Conservation (phyloP, 2,113 vertebrate genomes). For the Dromaius novaehollandiae region DNA sequence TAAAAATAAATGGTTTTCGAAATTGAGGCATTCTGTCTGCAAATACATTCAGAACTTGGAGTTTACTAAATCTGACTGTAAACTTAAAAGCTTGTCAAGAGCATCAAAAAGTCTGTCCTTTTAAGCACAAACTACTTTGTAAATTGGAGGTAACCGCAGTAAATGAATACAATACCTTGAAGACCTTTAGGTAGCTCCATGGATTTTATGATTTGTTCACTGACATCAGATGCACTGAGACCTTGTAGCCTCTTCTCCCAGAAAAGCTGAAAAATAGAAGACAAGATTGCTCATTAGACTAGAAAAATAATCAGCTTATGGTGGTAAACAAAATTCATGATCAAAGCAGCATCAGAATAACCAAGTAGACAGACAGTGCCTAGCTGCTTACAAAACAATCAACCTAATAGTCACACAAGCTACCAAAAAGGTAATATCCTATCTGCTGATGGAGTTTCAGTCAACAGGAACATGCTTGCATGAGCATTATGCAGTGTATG, state of each 20-base stretch:
- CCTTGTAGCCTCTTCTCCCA: conserved; percentile 93
- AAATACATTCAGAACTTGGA: background rate
- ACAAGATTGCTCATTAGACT: background rate
- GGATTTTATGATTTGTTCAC: conserved; percentile 85
- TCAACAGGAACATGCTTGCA: background rate
- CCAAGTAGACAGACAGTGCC: no score
- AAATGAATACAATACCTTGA: conserved; percentile 79
- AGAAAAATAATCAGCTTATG: background rate
- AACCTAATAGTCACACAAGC: background rate
- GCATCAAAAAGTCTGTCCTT: background rate
- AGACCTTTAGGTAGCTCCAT: conserved; percentile 92
- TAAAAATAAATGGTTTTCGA: background rate
- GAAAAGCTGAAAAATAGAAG: conserved; percentile 82
- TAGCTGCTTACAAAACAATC: background rate
- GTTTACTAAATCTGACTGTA: background rate
- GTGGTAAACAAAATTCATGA: background rate
- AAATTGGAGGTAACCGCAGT: background rate
- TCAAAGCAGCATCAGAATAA: background rate
- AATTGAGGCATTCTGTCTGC: background rate
- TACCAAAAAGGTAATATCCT: background rate
- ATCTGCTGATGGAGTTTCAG: background rate
- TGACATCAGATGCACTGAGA: conserved; percentile 85
- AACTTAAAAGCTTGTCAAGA: background rate
- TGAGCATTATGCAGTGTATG: background rate
- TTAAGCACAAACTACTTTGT: background rate